phyloP scores from a whole-genome alignment of 2,797 vertebrate species.

The Hyperoplus lanceolatus region DNA sequence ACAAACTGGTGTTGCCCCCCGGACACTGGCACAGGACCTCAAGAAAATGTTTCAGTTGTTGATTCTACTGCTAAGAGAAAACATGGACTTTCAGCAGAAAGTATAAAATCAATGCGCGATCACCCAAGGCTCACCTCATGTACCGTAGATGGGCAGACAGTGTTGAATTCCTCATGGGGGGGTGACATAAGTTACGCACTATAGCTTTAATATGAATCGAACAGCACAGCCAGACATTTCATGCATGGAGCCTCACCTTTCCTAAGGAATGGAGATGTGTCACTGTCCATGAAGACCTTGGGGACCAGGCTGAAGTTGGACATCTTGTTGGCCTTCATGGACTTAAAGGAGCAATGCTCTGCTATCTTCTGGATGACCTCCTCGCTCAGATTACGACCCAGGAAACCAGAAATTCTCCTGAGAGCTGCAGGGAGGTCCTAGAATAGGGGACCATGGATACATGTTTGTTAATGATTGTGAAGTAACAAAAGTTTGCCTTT shows the following conservation, averaged over 20 bases:
- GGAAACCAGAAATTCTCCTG: slow-evolving; percentile 80
- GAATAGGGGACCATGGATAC: background rate
- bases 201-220: too few species aligned
- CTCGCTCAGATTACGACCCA: slow-evolving; percentile 81
- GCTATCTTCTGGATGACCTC: slow-evolving; percentile 80
- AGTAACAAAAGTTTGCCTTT: background rate
- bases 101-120: too few species aligned
- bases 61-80: too few species aligned
- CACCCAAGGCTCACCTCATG: too few species aligned
- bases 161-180: too few species aligned
- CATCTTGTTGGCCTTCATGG: slow-evolving; percentile 89
- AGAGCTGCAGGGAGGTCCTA: slow-evolving; percentile 85
- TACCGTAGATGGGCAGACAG: too few species aligned
- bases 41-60: too few species aligned
- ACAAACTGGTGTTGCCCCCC: too few species aligned
- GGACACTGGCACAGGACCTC: too few species aligned
- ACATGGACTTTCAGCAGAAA: too few species aligned
- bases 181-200: too few species aligned
- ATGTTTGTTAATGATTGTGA: background rate
- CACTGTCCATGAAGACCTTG: slow-evolving; percentile 80
- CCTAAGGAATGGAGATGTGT: slow-evolving; percentile 86
- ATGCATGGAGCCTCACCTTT: slow-evolving; percentile 84
- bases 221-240: background rate
- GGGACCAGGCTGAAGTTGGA: slow-evolving; percentile 90
- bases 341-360: slow-evolving; percentile 81